Conservation (phyloP, 1,140 invertebrate genomes). For the Micrasema minimum region DNA sequence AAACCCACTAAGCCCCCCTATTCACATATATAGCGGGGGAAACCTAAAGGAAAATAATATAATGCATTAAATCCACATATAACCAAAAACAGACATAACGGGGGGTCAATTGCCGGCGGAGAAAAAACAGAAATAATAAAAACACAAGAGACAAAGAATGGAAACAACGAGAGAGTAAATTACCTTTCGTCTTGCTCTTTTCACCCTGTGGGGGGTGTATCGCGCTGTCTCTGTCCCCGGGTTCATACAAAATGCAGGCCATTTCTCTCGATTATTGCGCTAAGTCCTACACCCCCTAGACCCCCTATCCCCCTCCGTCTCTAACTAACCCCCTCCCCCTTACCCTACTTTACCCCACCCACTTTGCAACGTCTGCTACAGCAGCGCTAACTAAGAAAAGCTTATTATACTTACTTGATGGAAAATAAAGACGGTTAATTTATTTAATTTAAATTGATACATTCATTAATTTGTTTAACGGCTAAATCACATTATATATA, state of each 20-base stretch:
- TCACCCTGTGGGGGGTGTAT: conserved; percentile 17
- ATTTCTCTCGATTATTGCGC: conserved; percentile 62
- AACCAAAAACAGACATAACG: conserved; percentile 53
- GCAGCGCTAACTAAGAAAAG: conserved; percentile 24
- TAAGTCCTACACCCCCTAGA: too few species aligned
- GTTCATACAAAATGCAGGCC: conserved; percentile 62
- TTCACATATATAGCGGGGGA: conserved; percentile 36
- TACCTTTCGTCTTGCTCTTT: conserved; percentile 45
- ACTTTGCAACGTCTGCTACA: neutral
- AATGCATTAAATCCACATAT: conserved; percentile 55
- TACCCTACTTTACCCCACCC: conserved; percentile 16
- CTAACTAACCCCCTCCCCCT: conserved; percentile 16
- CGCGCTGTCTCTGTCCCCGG: conserved; percentile 36
- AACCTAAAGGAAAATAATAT: conserved; percentile 44
- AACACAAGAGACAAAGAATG: conserved; percentile 52
- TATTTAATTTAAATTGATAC: too few species aligned
- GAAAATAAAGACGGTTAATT: too few species aligned
- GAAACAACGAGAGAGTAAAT: conserved; percentile 54
- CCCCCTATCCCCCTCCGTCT: conserved; percentile 38
- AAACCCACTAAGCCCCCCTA: conserved; percentile 16
- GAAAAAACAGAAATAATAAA: conserved; percentile 48
- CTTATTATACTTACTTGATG: too few species aligned
- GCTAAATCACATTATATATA: too few species aligned
- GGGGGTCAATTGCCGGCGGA: conserved; percentile 51
- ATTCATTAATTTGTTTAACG: too few species aligned